phyloP scores from a whole-genome alignment of 2,888 invertebrate genomes.

The Electrophaes corylata region DNA sequence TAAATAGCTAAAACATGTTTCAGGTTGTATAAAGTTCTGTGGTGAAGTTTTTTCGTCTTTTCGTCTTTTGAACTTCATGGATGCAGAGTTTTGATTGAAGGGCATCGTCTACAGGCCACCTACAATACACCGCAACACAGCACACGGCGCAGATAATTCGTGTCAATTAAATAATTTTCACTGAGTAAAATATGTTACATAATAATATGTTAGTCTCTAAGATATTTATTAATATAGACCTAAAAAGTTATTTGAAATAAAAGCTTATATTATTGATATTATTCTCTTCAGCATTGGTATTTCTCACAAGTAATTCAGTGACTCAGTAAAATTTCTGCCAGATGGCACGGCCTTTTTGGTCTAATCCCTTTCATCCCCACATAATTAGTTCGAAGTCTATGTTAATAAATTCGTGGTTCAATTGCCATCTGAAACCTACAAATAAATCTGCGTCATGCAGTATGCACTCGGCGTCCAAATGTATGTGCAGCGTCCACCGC shows the following conservation, averaged over 20 bases:
- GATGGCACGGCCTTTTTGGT: conserved; percentile 61
- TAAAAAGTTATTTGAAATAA: too few relatives aligned
- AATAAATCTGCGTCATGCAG: conserved; percentile 80
- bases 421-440: conserved; percentile 75
- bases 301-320: conserved; percentile 27
- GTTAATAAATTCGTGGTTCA: conserved; percentile 72
- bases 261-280: conserved; percentile 28
- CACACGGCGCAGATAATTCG: too few relatives aligned
- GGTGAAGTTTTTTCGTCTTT: too few relatives aligned
- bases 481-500: conserved; percentile 47
- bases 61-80: too few relatives aligned
- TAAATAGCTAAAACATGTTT: conserved; percentile 19
- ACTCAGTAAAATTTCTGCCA: conserved; percentile 47
- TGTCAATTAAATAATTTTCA: too few relatives aligned
- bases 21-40: background rate
- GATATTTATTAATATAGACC: too few relatives aligned
- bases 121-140: too few relatives aligned
- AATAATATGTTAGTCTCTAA: too few relatives aligned
- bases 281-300: conserved; percentile 27
- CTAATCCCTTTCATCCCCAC: conserved; percentile 66
- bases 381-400: conserved; percentile 68
- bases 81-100: too few relatives aligned
- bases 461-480: conserved; percentile 66
- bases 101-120: too few relatives aligned
- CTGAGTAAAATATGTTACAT: too few relatives aligned